These are phyloP conservation scores for Lymantria dispar DNA, from an alignment of 2,888 invertebrate species.

Conservation along the genomic window DNA sequence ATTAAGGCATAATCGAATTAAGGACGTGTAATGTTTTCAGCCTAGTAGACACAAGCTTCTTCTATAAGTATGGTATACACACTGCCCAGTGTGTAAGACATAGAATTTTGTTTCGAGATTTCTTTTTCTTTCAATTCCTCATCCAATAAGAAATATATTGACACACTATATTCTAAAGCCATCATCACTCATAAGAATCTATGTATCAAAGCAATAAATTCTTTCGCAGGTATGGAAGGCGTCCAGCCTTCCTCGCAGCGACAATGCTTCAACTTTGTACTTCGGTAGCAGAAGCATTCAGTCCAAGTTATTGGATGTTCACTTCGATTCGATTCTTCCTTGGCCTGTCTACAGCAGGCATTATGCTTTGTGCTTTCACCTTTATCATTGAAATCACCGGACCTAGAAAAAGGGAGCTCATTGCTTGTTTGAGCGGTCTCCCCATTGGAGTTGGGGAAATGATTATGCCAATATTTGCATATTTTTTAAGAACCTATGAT, in stretches of 20 bases:
- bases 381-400: slow-evolving; percentile 84
- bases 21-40: too few relatives aligned
- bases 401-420: slow-evolving; percentile 60
- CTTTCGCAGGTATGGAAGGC: slow-evolving; percentile 85
- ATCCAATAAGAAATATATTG: too few relatives aligned
- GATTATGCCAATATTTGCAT: slow-evolving; percentile 81
- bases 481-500: slow-evolving; percentile 83
- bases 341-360: slow-evolving; percentile 87
- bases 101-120: too few relatives aligned
- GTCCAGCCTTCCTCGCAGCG: slow-evolving; percentile 82
- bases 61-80: too few relatives aligned
- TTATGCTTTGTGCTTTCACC: slow-evolving; percentile 87
- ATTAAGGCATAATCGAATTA: too few relatives aligned
- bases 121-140: too few relatives aligned
- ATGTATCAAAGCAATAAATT: too few relatives aligned
- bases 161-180: too few relatives aligned
- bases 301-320: slow-evolving; percentile 80
- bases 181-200: too few relatives aligned
- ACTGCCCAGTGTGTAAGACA: too few relatives aligned
- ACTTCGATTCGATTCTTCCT: slow-evolving; percentile 84
- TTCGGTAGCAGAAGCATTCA: slow-evolving; percentile 84
- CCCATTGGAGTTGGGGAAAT: slow-evolving; percentile 84
- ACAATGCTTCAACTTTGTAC: slow-evolving; percentile 85
- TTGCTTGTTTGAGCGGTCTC: slow-evolving; percentile 81
- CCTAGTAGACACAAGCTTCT: too few relatives aligned